These are phyloP conservation scores for Ditula angustiorana DNA, from an alignment of 2,888 invertebrate species.

Conservation along the genomic window DNA sequence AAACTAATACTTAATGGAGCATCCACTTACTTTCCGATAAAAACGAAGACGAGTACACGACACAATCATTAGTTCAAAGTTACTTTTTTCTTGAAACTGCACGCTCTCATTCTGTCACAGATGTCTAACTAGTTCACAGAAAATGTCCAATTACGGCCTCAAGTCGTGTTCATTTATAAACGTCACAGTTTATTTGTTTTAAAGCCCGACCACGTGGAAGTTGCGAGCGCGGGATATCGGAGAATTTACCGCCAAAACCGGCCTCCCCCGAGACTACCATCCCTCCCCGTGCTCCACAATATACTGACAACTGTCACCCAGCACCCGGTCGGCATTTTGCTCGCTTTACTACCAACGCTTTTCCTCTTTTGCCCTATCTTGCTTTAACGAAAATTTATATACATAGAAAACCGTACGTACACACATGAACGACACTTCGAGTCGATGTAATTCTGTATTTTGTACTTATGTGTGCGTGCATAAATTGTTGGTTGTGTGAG, in stretches of 20 bases:
- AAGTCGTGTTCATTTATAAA: conserved; percentile 17
- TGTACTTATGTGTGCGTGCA: conserved; percentile 42
- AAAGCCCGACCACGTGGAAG: conserved; percentile 62
- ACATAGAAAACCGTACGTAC: conserved; percentile 66
- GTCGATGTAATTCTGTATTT: conserved; percentile 56
- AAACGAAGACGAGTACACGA: conserved; percentile 64
- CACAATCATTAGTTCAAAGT: conserved; percentile 74
- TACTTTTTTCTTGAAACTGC: conserved; percentile 53
- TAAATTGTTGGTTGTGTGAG: conserved; percentile 34
- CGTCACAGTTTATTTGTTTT: conserved; percentile 52
- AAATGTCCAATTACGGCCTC: conserved; percentile 48
- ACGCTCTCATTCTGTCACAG: conserved; percentile 57
- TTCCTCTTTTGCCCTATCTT: conserved; percentile 79
- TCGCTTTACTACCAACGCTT: conserved; percentile 72
- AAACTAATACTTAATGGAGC: conserved; percentile 33
- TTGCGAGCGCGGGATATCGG: conserved; percentile 71
- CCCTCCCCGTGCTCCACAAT: conserved; percentile 68
- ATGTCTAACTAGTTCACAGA: conserved; percentile 48
- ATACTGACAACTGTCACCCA: conserved; percentile 77
- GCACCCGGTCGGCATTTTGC: conserved; percentile 69
- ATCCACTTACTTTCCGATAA: conserved; percentile 71
- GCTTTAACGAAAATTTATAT: conserved; percentile 75
- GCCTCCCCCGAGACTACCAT: conserved; percentile 69
- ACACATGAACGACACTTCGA: conserved; percentile 70
- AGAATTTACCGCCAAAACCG: conserved; percentile 66